A percentile compares a stretch with the other conserved stretches of the same genome.
phyloP scores from a whole-genome alignment of 1,140 invertebrate species.

The Meloidogyne floridensis region DNA sequence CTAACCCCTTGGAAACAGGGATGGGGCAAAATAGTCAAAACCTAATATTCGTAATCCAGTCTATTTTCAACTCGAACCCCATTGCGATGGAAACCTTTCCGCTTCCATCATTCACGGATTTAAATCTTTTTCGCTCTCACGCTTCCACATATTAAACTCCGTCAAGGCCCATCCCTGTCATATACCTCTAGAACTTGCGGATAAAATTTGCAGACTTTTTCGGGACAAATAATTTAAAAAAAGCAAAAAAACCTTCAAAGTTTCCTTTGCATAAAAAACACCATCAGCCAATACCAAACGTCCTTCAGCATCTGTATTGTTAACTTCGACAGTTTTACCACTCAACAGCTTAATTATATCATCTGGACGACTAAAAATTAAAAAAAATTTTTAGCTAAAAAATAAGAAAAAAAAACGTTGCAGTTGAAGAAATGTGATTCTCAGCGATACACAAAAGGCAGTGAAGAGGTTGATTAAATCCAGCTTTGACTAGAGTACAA shows the following conservation, averaged over 20 bases:
- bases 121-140: too few relatives aligned
- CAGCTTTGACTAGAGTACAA: slow-evolving; percentile 73
- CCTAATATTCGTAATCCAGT: too few relatives aligned
- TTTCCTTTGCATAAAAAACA: slow-evolving; percentile 66
- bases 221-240: background rate
- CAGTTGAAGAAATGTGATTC: slow-evolving; percentile 78
- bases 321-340: slow-evolving; percentile 82
- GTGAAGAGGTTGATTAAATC: slow-evolving; percentile 79
- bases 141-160: too few relatives aligned
- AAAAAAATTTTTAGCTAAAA: background rate
- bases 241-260: slow-evolving; percentile 43
- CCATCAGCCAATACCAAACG: slow-evolving; percentile 77
- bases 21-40: too few relatives aligned
- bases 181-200: too few relatives aligned
- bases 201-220: too few relatives aligned
- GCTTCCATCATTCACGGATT: too few relatives aligned
- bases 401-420: slow-evolving; percentile 56
- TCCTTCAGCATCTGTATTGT: slow-evolving; percentile 90
- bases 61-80: too few relatives aligned
- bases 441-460: slow-evolving; percentile 86
- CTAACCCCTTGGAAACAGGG: too few relatives aligned
- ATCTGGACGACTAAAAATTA: slow-evolving; percentile 72
- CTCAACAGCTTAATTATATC: slow-evolving; percentile 85
- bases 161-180: too few relatives aligned
- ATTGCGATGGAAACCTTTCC: too few relatives aligned